Evolutionary conservation across 1,140 invertebrate genomes (phyloP), one percentile per base, ranked within the genome.

Genomic region (Daktulosphaira vitifoliae): DNA sequence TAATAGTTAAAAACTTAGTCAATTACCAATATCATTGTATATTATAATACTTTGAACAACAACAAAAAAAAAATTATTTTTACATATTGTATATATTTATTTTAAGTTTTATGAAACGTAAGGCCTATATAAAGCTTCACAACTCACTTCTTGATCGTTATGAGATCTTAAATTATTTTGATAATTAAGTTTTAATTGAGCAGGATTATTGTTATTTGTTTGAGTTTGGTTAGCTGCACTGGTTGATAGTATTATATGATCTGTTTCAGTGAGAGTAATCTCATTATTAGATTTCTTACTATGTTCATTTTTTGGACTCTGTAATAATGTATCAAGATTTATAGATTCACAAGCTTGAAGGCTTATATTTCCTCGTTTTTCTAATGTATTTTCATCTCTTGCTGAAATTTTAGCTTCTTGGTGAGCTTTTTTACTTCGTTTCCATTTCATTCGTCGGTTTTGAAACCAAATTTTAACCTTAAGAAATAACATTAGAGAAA

Each of bases 401-500:
- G 66, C 53, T 1, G 66, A 39, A 11, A 65, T 66, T 38, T 71
- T 72, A 4, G 85, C 82, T 74, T 91, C 89, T 70, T 90, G 87
- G 74, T 92, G 90, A 0, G 90, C 89, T 73, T 94, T 94, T 81
- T 94, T 95, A 66, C 90, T 93, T 5, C 92, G 79, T 74, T 95
- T 95, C 91, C 91, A 95, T 73, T 95, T 95, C 92, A 95, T 95
- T 69, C 91, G 80, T 16, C 92, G 80, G 75, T 95, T 95, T 82
- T 95, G 92, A 75, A 95, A 95, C 92, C 92, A 95, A 68, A 95
- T 95, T 80, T 95, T 95, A 46, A 95, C 90, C 90, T 92, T n/a
- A 78, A 20, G 71, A 74, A 66, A 70, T 69, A 69, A 39, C 23
- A 33, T 33, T 33, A 33, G 11, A 33, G 29, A 5, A n/a, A n/a